These are phyloP conservation scores for Smittia sp. DNA, from an alignment of 2,888 invertebrate genomes.

Conservation along the genomic window DNA sequence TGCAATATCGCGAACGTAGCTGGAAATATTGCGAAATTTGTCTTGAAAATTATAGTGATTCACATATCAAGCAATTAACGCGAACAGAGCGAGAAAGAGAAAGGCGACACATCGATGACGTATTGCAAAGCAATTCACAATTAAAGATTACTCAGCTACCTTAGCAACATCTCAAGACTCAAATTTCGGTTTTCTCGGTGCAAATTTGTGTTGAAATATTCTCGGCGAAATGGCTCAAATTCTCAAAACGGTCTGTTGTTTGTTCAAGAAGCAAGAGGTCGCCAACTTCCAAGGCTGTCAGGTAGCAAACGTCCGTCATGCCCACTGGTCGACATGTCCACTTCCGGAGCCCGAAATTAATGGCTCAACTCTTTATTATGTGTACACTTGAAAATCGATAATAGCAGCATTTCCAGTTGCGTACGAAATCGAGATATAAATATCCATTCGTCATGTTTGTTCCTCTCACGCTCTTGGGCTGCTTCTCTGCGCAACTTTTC, in stretches of 20 bases:
- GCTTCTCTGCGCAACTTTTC: too few relatives aligned
- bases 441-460: neutral
- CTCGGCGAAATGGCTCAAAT: neutral
- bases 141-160: neutral
- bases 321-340: neutral
- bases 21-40: neutral
- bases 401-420: neutral
- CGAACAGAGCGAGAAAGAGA: neutral
- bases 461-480: neutral
- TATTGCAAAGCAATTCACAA: neutral
- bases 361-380: neutral
- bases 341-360: neutral
- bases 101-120: neutral
- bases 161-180: neutral
- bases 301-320: neutral
- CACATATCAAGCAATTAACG: neutral
- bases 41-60: neutral
- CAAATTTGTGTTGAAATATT: neutral
- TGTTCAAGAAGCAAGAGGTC: neutral
- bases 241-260: neutral
- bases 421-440: neutral
- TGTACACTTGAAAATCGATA: neutral
- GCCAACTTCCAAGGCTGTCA: conserved; percentile 15
- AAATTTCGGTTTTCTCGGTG: neutral
- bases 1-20: neutral